Evolutionary conservation across 2,797 vertebrate species (phyloP).

Genomic region (Pogoniulus pusillus): DNA sequence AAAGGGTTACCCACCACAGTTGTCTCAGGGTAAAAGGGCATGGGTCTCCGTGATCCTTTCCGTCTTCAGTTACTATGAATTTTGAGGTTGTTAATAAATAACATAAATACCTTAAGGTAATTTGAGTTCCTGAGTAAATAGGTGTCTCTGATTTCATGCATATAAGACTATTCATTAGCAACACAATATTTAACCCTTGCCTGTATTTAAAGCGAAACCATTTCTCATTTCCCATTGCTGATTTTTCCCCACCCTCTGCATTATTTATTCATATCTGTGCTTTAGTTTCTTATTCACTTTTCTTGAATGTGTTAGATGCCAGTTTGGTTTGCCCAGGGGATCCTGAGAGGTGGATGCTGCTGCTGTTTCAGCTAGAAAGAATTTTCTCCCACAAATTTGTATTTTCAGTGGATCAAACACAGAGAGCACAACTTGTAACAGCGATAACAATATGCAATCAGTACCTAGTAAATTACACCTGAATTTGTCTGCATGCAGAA

Average conservation of each 20-base stretch:
- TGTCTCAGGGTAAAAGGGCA: background rate
- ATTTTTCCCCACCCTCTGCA: background rate
- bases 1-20: background rate
- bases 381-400: background rate
- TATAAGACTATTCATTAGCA: background rate
- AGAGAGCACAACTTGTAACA: background rate
- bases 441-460: background rate
- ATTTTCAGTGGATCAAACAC: background rate
- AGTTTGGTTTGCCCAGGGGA: background rate
- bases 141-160: background rate
- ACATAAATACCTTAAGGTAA: background rate
- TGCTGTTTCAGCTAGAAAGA: background rate
- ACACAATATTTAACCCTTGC: background rate
- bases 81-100: background rate
- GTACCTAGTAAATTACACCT: background rate
- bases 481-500: background rate
- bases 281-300: background rate
- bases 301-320: background rate
- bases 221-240: constrained; percentile 6
- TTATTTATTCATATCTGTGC: background rate
- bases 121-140: background rate
- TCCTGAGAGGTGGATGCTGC: background rate
- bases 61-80: background rate
- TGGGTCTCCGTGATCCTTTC: background rate
- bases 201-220: constrained; percentile 18